Evolutionary conservation across 2,113 vertebrate genomes (phyloP).

Genomic region (Pleuronectes platessa): DNA sequence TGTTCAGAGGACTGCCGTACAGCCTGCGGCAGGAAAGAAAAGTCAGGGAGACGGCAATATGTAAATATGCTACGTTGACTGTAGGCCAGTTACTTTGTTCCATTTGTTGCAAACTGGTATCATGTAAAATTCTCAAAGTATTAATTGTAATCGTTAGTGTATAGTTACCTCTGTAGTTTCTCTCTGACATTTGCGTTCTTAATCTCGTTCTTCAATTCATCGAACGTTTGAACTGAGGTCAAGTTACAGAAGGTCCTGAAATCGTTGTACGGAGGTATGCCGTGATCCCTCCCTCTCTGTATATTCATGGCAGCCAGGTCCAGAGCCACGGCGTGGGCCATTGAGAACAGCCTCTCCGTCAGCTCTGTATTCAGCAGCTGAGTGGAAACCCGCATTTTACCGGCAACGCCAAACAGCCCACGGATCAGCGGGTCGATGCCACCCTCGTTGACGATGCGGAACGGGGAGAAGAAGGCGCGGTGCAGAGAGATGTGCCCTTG

Average conservation of each 20-base stretch:
- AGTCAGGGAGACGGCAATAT: background rate
- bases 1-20: constrained; percentile 93
- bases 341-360: constrained; percentile 96
- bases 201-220: constrained; percentile 96
- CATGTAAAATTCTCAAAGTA: background rate
- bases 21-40: constrained; percentile 78
- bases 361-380: constrained; percentile 96
- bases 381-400: constrained; percentile 94
- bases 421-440: constrained; percentile 97
- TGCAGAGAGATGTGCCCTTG: constrained; percentile 95
- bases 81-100: background rate
- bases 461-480: constrained; percentile 97
- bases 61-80: background rate
- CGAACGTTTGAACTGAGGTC: constrained; percentile 89
- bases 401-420: constrained; percentile 92
- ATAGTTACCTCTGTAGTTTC: constrained; percentile 89
- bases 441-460: constrained; percentile 96
- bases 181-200: constrained; percentile 91
- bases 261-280: constrained; percentile 96
- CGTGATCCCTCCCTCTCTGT: constrained; percentile 96
- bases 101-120: background rate
- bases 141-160: background rate
- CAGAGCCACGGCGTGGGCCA: constrained; percentile 95
- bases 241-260: constrained; percentile 97
- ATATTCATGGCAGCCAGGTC: constrained; percentile 98